Base-by-base conservation (phyloP, 53 echinoderm and acorn worm species). In the Zoroaster sp. region DNA sequence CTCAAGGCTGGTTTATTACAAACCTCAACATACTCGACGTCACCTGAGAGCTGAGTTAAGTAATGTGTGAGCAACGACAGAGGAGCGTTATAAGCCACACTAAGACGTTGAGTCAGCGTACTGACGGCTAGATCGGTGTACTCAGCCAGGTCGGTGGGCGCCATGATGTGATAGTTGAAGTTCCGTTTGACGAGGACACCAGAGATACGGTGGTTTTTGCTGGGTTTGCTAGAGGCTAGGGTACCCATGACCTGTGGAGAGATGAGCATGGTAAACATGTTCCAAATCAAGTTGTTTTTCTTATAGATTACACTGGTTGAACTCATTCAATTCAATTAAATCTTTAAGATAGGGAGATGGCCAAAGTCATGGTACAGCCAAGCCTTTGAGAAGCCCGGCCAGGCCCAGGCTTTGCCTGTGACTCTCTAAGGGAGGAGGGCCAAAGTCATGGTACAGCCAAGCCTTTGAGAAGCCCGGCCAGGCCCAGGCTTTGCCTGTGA, bases 131-230 rank as follows among this genome's bases (percentile, higher is more conserved):
- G 83, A 46, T 97, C 97, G 0, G 97, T 97, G 73, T 97, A 97
- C 54, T 97, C 97, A 90, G 53, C 34, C 13, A 97, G 73, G 69
- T 97, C 97, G 9, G 92, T 73, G 0, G 97, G 95, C 1, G 97
- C 93, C 95, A 97, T 97, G 79, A 97, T 97, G 87, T 97, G 97
- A 41, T 97, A 97, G 89, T 97, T 97, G 83, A 97, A 97, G 66
- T 97, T 97, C 68, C 97, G 88, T 89, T 97, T 97, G 49, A 97
- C 93, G 42, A 97, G 74, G 35, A 97, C 83, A n/a, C 97, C 97
- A 5, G 97, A 97, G 35, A 97, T 72, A 55, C 88, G 92, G 55
- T 87, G 78, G 37, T 90, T 79, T 5, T 97, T 93, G 14, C 67
- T 79, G 0, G 93, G 90, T 35, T 75, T 80, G 33, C 78, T 44